phyloP scores from a whole-genome alignment of 1,140 invertebrate species.

The Lanistes nyassanus region DNA sequence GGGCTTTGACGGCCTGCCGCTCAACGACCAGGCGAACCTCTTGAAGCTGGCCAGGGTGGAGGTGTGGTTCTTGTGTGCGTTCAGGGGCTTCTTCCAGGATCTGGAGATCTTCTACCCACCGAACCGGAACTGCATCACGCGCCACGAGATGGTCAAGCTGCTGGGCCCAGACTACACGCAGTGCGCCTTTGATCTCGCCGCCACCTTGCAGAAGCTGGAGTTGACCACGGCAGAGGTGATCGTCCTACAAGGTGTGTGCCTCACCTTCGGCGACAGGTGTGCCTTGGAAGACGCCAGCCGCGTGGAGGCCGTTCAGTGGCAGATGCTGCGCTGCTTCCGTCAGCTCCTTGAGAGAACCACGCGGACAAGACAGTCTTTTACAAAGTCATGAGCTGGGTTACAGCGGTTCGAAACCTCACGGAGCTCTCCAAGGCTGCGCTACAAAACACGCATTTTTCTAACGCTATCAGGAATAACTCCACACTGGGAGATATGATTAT shows the following conservation, averaged over 20 bases:
- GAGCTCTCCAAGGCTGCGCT: slow-evolving; percentile 40
- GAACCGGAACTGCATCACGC: slow-evolving; percentile 31
- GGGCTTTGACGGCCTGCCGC: slow-evolving; percentile 48
- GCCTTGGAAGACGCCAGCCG: slow-evolving; percentile 31
- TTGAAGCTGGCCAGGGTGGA: slow-evolving; percentile 52
- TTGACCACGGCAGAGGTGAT: slow-evolving; percentile 43
- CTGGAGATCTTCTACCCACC: slow-evolving; percentile 32
- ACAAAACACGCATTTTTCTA: slow-evolving; percentile 31
- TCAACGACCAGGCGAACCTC: slow-evolving; percentile 53
- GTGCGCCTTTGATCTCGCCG: slow-evolving; percentile 32
- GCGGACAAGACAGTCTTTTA: slow-evolving; percentile 33
- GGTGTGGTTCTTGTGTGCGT: slow-evolving; percentile 49
- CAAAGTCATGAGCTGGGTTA: slow-evolving; percentile 39
- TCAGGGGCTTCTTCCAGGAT: slow-evolving; percentile 36
- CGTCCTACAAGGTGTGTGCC: slow-evolving; percentile 43
- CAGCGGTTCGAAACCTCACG: slow-evolving; percentile 38
- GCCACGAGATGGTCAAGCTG: slow-evolving; percentile 32
- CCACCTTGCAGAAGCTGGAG: slow-evolving; percentile 34
- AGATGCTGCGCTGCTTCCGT: slow-evolving; percentile 41
- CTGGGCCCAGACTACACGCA: slow-evolving; percentile 36
- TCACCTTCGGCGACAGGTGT: slow-evolving; percentile 44
- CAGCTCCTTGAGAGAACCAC: slow-evolving; percentile 40
- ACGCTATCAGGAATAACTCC: slow-evolving; percentile 34
- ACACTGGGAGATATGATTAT: slow-evolving; percentile 30
- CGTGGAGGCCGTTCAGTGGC: slow-evolving; percentile 50